Base-by-base conservation (phyloP, 2,888 invertebrate genomes). In the Drosophila colorata region DNA sequence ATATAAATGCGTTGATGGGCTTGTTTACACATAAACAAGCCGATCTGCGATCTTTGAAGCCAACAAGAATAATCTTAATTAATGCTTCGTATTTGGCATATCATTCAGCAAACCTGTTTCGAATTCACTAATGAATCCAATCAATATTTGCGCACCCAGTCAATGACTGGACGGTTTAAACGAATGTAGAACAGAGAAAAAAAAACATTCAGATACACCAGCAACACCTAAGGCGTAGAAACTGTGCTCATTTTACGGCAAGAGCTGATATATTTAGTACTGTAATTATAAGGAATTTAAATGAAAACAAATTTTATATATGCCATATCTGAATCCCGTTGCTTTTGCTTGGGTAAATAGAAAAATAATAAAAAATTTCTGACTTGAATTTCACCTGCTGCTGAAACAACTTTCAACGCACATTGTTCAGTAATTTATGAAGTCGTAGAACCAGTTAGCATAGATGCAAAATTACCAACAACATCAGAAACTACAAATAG, bases 21-120 rank as follows among this genome's bases (percentile, higher is more conserved):
- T 64, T 74, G 74, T 75, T 78, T 74, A 75, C 75, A 75, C 44
- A 78, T 53, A 74, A 74, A 68, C 37, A 53, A 48, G 40, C 51
- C 28, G 40, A 28, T 28, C 16, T 65, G 43, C 35, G 20, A 57
- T 64, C 55, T 56, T 48, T 53, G 35, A 53, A 56, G 18, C 11
- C 31, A 33, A 14, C 38, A 38, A 48, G 51, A 69, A 59, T 28
- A 57, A 61, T 49, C 59, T 64, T 59, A 60, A 75, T 74, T 57
- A 64, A 55, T 38, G 14, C 28, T 55, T 58, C 20, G 11, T 47
- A 68, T 61, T 53, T 71, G n/a, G 38, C 60, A 38, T 55, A 51
- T 71, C 63, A 67, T 69, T 52, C 44, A 25, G 52, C 25, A 69
- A 65, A 75, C 75, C 70, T 14, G 75, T 69, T 75, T 60, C 13